These are phyloP conservation scores for Hydrolagus colliei DNA, from an alignment of 2,797 vertebrate genomes.

Conservation along the genomic window DNA sequence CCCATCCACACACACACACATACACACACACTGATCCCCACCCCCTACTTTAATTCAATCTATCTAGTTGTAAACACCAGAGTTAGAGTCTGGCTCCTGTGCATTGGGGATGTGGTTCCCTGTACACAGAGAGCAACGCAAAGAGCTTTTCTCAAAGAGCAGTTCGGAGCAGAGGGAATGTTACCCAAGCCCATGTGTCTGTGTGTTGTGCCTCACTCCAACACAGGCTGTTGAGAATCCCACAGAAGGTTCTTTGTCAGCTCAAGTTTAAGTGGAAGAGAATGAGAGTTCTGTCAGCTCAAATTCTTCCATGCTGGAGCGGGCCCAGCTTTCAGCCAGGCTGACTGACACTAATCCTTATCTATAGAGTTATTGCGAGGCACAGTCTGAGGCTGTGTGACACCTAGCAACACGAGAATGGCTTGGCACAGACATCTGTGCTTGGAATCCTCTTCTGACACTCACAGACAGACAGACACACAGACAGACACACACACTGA, in stretches of 20 bases:
- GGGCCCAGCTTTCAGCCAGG: constrained; percentile 18
- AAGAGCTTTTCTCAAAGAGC: constrained; percentile 2
- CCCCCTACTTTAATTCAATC: background rate
- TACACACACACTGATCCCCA: background rate
- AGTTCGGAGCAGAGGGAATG: background rate
- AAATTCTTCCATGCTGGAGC: constrained; percentile 12
- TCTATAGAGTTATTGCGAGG: constrained; percentile 25
- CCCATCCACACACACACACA: background rate
- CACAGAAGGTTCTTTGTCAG: constrained; percentile 25
- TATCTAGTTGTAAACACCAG: background rate
- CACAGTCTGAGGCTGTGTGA: constrained; percentile 3
- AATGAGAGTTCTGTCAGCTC: constrained; percentile 20
- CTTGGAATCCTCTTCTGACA: background rate
- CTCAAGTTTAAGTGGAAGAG: constrained; percentile 26
- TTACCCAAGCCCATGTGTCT: background rate
- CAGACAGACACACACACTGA: no score
- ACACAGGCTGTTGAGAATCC: background rate
- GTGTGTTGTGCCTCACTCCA: background rate
- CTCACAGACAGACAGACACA: background rate
- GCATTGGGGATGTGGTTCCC: background rate
- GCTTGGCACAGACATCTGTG: background rate
- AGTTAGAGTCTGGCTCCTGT: background rate
- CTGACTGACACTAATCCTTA: constrained; percentile 30
- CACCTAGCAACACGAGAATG: constrained; percentile 23
- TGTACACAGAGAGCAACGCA: background rate